Percentiles rank a stretch among this genome's conserved stretches.
phyloP scores from a whole-genome alignment of 2,888 invertebrate species.

The Podabrus alpinus region DNA sequence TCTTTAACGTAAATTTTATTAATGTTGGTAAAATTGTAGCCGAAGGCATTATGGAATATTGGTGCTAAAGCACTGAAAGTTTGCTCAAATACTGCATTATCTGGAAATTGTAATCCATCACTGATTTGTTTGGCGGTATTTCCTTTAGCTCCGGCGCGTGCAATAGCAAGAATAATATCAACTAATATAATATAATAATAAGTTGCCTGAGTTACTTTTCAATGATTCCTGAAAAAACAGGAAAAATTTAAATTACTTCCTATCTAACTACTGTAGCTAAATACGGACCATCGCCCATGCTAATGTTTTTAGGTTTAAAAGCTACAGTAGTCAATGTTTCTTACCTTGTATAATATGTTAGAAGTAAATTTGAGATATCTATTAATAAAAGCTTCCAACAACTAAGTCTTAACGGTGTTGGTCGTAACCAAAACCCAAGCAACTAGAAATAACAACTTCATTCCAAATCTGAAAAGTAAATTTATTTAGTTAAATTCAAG shows the following conservation, averaged over 20 bases:
- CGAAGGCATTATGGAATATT: slow-evolving; percentile 27
- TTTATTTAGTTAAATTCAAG: no score
- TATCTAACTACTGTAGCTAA: no score
- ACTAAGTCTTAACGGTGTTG: not conserved
- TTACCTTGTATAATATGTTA: not conserved
- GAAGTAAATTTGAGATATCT: not conserved
- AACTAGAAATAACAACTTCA: not conserved
- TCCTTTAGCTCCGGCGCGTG: slow-evolving; percentile 45
- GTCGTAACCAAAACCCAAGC: not conserved
- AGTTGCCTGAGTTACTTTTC: slow-evolving; percentile 35
- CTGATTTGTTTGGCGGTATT: slow-evolving; percentile 42
- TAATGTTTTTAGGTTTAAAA: no score
- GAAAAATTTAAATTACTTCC: not conserved
- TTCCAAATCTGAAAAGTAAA: not conserved
- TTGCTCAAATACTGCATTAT: slow-evolving; percentile 10
- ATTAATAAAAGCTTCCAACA: not conserved
- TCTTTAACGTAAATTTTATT: slow-evolving; percentile 66
- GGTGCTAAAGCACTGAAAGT: slow-evolving; percentile 32
- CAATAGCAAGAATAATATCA: slow-evolving; percentile 46
- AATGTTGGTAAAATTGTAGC: slow-evolving; percentile 40
- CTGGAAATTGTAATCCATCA: slow-evolving; percentile 30
- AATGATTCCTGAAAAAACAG: slow-evolving; percentile 5
- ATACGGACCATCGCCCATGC: no score
- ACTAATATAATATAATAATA: slow-evolving; percentile 48
- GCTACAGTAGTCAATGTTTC: no score